Base-by-base conservation (phyloP, 1,140 invertebrate genomes). In the Bicyclus anynana region DNA sequence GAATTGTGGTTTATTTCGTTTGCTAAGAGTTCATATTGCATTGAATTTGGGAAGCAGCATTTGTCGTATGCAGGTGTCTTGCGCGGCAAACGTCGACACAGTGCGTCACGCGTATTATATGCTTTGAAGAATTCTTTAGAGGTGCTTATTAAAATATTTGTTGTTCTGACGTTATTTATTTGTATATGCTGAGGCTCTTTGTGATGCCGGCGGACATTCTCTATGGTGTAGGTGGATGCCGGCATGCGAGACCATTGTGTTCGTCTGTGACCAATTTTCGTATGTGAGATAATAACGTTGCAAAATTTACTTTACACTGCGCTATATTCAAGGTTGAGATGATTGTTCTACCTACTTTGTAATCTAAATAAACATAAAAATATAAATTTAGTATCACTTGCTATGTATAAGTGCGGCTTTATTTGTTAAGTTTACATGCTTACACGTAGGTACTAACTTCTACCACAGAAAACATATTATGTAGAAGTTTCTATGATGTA, bases 131-230 rank as follows among this genome's bases (percentile, higher is more conserved):
- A 84, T 84, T 80, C 78, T 80, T 78, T 75, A 64, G 75, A 75
- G 68, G 65, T 80, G 80, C 75, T 86, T 87, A 86, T 84, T 87
- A 87, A 87, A 86, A 87, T 87, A 87, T 87, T 87, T 87, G 84
- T 87, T 85, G 79, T 87, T 83, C 74, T 50, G 68, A 63, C 65
- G 69, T 82, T 84, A 84, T 87, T 87, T 85, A 87, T 84, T 84
- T 86, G 84, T 87, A 79, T 79, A 77, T 66, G 73, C 61, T 54
- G 52, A 61, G 71, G 66, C 61, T 68, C 80, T 84, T 83, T 87
- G 76, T 77, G 65, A 26, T 40, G 70, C 83, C 81, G 83, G 66
- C 80, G 53, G 62, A 68, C 62, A 62, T 58, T 66, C 40, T 42
- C 29, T 37, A 55, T 62, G 65, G 69, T 72, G 76, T 75, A 70